Conservation (phyloP, 2,888 invertebrate species). For the Asteroscopus sphinx region DNA sequence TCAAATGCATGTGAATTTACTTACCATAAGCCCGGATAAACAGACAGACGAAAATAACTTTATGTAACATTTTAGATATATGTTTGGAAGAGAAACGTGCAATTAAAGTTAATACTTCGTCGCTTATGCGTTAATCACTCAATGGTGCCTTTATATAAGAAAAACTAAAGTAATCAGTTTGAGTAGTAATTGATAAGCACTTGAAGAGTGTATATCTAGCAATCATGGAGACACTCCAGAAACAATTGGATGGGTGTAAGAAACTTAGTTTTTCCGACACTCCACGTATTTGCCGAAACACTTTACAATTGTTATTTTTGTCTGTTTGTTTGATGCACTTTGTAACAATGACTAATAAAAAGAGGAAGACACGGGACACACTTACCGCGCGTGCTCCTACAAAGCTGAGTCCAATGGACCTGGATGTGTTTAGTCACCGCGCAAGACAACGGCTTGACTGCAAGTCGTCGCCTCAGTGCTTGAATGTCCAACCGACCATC, state of each 20-base stretch:
- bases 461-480: no score
- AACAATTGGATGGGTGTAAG: constrained; percentile 48
- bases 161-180: not conserved
- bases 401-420: no score
- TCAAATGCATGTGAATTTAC: constrained; percentile 26
- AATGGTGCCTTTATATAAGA: constrained; percentile 43
- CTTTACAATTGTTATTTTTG: constrained; percentile 17
- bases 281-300: constrained; percentile 15
- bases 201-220: constrained; percentile 6
- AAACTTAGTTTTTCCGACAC: constrained; percentile 51
- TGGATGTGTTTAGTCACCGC: no score
- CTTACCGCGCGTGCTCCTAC: no score
- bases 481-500: no score
- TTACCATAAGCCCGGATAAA: constrained; percentile 48
- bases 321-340: constrained; percentile 12
- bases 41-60: constrained; percentile 36
- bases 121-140: constrained; percentile 19
- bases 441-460: no score
- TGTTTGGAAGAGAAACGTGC: constrained; percentile 12
- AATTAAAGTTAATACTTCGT: constrained; percentile 14
- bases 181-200: constrained; percentile 25
- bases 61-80: constrained; percentile 38
- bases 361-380: no score
- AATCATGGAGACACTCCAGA: constrained; percentile 23
- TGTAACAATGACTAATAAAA: no score